phyloP scores from a whole-genome alignment of 2,113 vertebrate genomes.

The Pelvicachromis taeniatus region DNA sequence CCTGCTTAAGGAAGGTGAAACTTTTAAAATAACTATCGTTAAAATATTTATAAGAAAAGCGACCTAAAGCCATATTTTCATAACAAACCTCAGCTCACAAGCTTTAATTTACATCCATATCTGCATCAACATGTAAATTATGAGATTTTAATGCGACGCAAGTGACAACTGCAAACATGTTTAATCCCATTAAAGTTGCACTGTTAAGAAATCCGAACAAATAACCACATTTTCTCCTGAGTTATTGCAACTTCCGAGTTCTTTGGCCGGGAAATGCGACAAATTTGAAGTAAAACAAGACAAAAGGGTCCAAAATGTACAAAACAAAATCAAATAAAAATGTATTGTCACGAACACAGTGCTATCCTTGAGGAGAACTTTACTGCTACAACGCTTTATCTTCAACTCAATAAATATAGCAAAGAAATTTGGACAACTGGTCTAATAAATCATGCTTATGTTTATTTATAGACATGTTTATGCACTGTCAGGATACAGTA shows the following conservation, averaged over 20 bases:
- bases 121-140: not conserved
- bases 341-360: not conserved
- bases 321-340: not conserved
- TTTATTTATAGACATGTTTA: slow-evolving; percentile 40
- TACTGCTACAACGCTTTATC: not conserved
- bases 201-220: not conserved
- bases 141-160: not conserved
- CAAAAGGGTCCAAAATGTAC: not conserved
- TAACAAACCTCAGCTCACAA: not conserved
- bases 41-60: not conserved
- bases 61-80: not conserved
- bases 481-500: slow-evolving; percentile 10
- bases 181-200: not conserved
- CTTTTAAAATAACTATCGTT: not conserved
- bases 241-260: not conserved
- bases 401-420: not conserved
- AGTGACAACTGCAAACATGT: not conserved
- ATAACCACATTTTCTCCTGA: not conserved
- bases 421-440: not conserved
- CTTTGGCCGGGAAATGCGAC: not conserved
- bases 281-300: not conserved
- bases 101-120: not conserved
- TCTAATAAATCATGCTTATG: slow-evolving; percentile 12
- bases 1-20: not conserved
- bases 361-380: not conserved